phyloP scores from a whole-genome alignment of 2,113 vertebrate genomes.

The Galeopterus variegatus region DNA sequence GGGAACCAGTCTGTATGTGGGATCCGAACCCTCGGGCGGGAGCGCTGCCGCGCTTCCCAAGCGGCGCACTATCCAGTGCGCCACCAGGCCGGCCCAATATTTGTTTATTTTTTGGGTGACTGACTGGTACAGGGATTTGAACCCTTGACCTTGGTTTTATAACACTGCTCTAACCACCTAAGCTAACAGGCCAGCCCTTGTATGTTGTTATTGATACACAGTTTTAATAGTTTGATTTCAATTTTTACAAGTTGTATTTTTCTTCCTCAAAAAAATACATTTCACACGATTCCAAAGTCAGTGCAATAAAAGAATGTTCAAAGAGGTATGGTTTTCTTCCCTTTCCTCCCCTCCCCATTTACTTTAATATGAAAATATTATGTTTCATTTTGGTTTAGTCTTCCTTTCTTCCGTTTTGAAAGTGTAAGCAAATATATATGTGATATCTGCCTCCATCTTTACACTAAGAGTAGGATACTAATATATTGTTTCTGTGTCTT shows the following conservation, averaged over 20 bases:
- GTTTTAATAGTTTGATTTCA: not conserved
- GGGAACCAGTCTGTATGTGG: too few species aligned
- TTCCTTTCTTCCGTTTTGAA: constrained; percentile 17
- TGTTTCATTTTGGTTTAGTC: not conserved
- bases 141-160: too few species aligned
- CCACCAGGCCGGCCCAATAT: too few species aligned
- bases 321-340: not conserved
- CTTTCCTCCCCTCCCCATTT: not conserved
- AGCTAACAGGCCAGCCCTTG: too few species aligned
- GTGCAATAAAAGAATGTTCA: not conserved
- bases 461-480: not conserved
- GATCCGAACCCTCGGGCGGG: too few species aligned
- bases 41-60: too few species aligned
- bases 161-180: too few species aligned
- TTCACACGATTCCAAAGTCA: not conserved
- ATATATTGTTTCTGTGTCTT: not conserved
- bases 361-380: not conserved
- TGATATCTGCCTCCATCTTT: not conserved
- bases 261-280: not conserved
- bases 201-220: not conserved
- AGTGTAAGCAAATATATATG: not conserved
- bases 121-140: too few species aligned
- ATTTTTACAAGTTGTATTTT: not conserved
- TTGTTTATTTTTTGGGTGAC: too few species aligned
- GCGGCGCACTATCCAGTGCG: too few species aligned